A percentile compares a stretch with the other conserved stretches of the same genome.
Conservation (phyloP, 2,113 vertebrate species). For the Chascanopsetta lugubris region DNA sequence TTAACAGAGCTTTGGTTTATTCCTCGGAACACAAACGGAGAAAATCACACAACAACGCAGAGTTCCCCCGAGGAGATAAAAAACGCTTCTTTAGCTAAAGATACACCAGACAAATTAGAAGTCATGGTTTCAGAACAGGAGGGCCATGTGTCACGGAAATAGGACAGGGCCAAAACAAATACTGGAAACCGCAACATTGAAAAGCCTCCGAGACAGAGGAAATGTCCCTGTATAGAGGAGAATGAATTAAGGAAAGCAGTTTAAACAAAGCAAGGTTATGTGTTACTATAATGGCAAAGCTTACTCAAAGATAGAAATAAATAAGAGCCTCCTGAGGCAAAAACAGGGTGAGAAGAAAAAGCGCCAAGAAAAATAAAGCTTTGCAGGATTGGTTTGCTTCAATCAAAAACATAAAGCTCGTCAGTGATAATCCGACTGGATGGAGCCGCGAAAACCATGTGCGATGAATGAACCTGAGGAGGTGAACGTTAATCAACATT, state of each 20-base stretch:
- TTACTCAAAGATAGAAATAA: conserved; percentile 44
- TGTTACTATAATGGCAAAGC: conserved; percentile 54
- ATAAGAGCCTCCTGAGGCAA: conserved; percentile 18
- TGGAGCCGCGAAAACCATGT: neutral
- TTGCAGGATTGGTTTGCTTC: conserved; percentile 11
- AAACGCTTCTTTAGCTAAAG: conserved; percentile 59
- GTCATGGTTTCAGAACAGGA: conserved; percentile 50
- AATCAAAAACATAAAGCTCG: neutral
- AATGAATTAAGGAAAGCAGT: conserved; percentile 53
- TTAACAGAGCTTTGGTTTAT: conserved; percentile 75
- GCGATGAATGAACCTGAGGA: neutral
- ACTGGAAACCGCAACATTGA: conserved; percentile 45
- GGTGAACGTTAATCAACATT: no score
- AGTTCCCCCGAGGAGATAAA: conserved; percentile 57
- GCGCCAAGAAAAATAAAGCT: conserved; percentile 32
- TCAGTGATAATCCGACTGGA: neutral
- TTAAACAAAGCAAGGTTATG: conserved; percentile 46
- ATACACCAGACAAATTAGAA: conserved; percentile 72
- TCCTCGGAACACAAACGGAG: conserved; percentile 38
- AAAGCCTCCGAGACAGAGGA: conserved; percentile 44
- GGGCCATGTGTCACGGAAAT: conserved; percentile 65
- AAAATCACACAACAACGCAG: conserved; percentile 39
- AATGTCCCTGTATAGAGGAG: conserved; percentile 16
- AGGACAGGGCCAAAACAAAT: conserved; percentile 66
- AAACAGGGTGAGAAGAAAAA: conserved; percentile 33